Evolutionary conservation across 2,888 invertebrate genomes (phyloP), one percentile per base, ranked within the genome.

Genomic region (Diogma glabrata): DNA sequence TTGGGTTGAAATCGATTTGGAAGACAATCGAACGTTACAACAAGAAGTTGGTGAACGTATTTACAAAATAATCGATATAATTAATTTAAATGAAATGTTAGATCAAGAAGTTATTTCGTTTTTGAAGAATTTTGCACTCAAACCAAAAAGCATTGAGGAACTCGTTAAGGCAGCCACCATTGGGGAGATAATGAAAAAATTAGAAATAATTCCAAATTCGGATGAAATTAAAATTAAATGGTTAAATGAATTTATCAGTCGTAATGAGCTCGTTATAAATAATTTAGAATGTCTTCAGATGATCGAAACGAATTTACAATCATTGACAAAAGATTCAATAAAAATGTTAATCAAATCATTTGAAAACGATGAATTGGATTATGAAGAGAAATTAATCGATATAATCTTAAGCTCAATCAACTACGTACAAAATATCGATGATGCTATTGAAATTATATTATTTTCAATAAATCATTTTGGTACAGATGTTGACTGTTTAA

Each of bases 251-350:
- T 57, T 66, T 2, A 51, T 66, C n/a, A 58, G 57, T 45, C 60
- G 62, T 4, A 55, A 57, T 1, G 50, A 49, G 8, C 51, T 61
- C 1, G 58, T 61, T 1, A 52, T 62, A 3, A 62, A 59, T 1
- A 66, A 64, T 52, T 61, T 62, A 1, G 66, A 66, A 51, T 66
- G 65, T 36, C 46, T 65, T 3, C 58, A 61, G 36, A 56, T 63
- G 1, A 60, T 66, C 3, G 56, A 53, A 22, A 52, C 58, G 1
- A 60, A 64, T 33, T 54, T 59, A 1, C 57, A 60, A 45, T 47
- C 63, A 3, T 53, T 62, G 49, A 54, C 51, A 1, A 50, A 56
- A 0, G 57, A 61, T 6, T 22, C 22, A 16, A 9, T 46, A 24
- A 46, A 24, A 16, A 14, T 14, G 10, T 12, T 22, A 16, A 14